Evolutionary conservation across 2,888 invertebrate genomes (phyloP).

Genomic region (Hypercompe scribonia): DNA sequence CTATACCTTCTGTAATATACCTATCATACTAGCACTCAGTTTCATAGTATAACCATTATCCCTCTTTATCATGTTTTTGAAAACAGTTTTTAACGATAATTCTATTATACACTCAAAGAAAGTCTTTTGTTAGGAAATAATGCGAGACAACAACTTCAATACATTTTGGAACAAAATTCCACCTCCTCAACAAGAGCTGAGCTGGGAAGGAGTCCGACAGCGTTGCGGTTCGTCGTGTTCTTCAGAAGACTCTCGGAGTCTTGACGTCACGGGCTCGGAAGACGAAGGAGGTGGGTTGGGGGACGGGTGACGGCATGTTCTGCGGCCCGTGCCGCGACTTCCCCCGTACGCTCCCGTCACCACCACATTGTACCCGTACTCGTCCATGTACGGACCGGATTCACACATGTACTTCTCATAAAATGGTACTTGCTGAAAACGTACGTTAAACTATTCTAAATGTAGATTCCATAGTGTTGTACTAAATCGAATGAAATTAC

Average conservation of each 20-base stretch:
- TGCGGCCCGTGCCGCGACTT: constrained; percentile 86
- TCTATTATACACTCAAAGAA: not conserved
- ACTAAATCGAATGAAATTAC: not conserved
- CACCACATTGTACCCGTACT: constrained; percentile 66
- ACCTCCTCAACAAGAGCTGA: constrained; percentile 68
- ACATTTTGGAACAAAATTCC: constrained; percentile 83
- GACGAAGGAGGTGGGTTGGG: constrained; percentile 79
- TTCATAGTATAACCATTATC: too few relatives aligned
- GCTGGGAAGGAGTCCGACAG: constrained; percentile 72
- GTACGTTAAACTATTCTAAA: not conserved
- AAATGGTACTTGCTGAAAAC: constrained; percentile 5
- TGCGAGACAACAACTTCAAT: constrained; percentile 78
- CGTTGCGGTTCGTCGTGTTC: constrained; percentile 77
- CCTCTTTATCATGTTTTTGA: not conserved
- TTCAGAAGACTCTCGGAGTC: constrained; percentile 81
- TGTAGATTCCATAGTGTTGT: not conserved
- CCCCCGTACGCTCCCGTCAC: constrained; percentile 68
- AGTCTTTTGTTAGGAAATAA: constrained; percentile 63
- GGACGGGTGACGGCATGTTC: constrained; percentile 80
- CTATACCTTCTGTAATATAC: too few relatives aligned
- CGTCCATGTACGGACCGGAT: constrained; percentile 69
- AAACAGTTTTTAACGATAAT: not conserved
- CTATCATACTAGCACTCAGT: too few relatives aligned
- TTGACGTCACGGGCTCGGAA: constrained; percentile 85
- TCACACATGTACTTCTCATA: constrained; percentile 76